Percentiles rank a stretch among this genome's conserved stretches.
phyloP scores from a whole-genome alignment of 2,888 invertebrate species.

The Watsonalla binaria region DNA sequence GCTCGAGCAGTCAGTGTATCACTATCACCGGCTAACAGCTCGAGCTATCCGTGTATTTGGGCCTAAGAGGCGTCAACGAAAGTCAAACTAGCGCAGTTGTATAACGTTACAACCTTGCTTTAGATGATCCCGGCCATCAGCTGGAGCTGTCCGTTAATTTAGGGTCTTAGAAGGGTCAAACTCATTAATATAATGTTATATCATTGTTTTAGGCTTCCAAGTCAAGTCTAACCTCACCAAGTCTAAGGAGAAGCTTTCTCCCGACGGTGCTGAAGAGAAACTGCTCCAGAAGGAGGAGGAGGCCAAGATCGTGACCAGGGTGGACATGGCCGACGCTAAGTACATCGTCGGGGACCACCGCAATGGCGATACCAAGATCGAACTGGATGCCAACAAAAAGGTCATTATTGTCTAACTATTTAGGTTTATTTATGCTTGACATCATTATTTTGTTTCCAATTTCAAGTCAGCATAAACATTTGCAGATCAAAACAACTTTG shows the following conservation, averaged over 20 bases:
- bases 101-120: too few species aligned
- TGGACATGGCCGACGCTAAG: slow-evolving; percentile 84
- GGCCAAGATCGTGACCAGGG: slow-evolving; percentile 77
- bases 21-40: too few species aligned
- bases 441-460: too few species aligned
- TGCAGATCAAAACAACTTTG: too few species aligned
- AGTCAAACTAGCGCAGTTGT: too few species aligned
- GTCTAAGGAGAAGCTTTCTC: slow-evolving; percentile 66
- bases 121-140: too few species aligned
- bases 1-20: too few species aligned
- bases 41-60: too few species aligned
- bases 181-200: neutral
- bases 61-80: too few species aligned
- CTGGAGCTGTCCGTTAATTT: too few species aligned
- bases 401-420: slow-evolving; percentile 35
- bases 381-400: slow-evolving; percentile 83
- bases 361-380: slow-evolving; percentile 94
- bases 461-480: too few species aligned
- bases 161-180: neutral
- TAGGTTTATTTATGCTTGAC: too few species aligned
- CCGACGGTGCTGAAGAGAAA: slow-evolving; percentile 85
- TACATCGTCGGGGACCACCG: slow-evolving; percentile 85
- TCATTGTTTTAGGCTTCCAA: slow-evolving; percentile 57
- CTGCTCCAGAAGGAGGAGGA: slow-evolving; percentile 81
- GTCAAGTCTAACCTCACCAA: slow-evolving; percentile 53